Evolutionary conservation across 2,113 vertebrate genomes (phyloP), one percentile per base, ranked within the genome.

Genomic region (Aepyceros melampus): DNA sequence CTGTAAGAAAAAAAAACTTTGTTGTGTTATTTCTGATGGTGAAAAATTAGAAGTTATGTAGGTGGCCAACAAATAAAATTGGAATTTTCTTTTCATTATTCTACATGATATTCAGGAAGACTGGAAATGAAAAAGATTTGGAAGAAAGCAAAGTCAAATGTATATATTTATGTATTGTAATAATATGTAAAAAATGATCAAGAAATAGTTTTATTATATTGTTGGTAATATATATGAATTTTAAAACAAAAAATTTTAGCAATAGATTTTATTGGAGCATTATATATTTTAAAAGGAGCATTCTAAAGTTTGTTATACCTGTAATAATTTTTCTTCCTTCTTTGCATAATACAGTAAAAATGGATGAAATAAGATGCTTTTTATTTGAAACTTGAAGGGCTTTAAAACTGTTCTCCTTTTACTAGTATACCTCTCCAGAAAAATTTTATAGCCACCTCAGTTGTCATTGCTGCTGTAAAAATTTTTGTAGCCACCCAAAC

Each of bases 41-140:
- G 10, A 97, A 97, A 84, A 93, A 45, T 74, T 58, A 56, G 33
- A 76, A 96, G 81, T 83, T 90, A 55, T 96, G 49, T 82, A 94
- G 15, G 31, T 89, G 53, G 23, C 4, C 45, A 90, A 60, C 31
- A 84, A 67, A 90, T 85, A 51, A 92, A 93, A 96, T 55, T 40
- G 29, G 40, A 91, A 51, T 88, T n/a, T 76, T 85, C 29, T 95
- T 93, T 60, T 64, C 64, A 43, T 6, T 74, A 27, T 74, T 64
- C 12, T 11, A 64, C 14, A 15, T 81, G 76, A 84, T 92, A 79
- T 5, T 92, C 40, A 91, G 67, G 76, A 95, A 86, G 29, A 45
- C 12, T 53, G 19, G 62, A 76, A 93, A 91, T 93, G 79, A 36
- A 82, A 83, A 67, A 56, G 11, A 1, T 40, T 95, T 90, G 12